Evolutionary conservation across 2,888 invertebrate genomes (phyloP).

Genomic region (Cheilosia pagana): DNA sequence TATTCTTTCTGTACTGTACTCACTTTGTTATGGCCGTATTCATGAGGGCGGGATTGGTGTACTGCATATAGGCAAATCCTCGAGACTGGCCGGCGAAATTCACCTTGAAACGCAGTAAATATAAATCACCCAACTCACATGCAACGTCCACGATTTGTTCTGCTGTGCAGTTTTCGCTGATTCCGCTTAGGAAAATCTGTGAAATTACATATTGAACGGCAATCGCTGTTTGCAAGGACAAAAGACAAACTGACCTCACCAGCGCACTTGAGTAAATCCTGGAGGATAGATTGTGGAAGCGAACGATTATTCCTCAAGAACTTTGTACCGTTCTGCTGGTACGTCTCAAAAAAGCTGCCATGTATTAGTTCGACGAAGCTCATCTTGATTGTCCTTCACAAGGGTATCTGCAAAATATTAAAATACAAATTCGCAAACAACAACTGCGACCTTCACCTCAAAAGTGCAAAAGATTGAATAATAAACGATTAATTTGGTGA

Average conservation of each 20-base stretch:
- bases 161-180: slow-evolving; percentile 59
- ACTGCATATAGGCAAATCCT: slow-evolving; percentile 80
- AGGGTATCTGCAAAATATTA: neutral
- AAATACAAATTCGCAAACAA: too few relatives aligned
- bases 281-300: slow-evolving; percentile 45
- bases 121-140: slow-evolving; percentile 78
- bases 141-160: slow-evolving; percentile 77
- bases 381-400: slow-evolving; percentile 5
- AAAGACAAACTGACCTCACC: slow-evolving; percentile 78
- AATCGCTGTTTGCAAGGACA: neutral
- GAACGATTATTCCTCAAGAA: slow-evolving; percentile 74
- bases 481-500: too few relatives aligned
- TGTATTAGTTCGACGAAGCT: slow-evolving; percentile 26
- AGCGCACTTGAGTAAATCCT: slow-evolving; percentile 77
- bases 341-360: slow-evolving; percentile 18
- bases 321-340: slow-evolving; percentile 79
- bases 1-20: slow-evolving; percentile 20
- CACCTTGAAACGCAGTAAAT: slow-evolving; percentile 79
- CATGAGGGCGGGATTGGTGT: slow-evolving; percentile 74
- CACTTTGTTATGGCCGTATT: slow-evolving; percentile 76
- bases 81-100: slow-evolving; percentile 77
- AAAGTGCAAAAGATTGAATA: too few relatives aligned
- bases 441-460: too few relatives aligned
- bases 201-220: neutral
- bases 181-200: slow-evolving; percentile 77